phyloP scores from a whole-genome alignment of 2,888 invertebrate species.

The Cryptocephalus primarius region DNA sequence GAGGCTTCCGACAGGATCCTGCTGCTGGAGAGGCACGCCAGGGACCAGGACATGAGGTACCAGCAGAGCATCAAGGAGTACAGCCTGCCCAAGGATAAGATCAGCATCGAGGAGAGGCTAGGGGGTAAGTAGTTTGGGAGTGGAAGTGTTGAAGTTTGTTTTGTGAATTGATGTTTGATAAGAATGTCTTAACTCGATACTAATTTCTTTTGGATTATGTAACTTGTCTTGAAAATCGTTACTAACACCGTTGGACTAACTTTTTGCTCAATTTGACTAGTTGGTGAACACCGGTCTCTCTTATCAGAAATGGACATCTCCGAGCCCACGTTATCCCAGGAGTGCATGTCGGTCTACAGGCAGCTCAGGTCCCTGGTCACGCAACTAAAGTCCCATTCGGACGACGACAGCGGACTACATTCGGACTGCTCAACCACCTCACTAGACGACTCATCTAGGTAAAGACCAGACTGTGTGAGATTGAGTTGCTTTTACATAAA shows the following conservation, averaged over 20 bases:
- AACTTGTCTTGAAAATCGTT: background rate
- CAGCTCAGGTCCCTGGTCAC: slow-evolving; percentile 62
- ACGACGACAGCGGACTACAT: slow-evolving; percentile 64
- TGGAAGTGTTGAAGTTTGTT: background rate
- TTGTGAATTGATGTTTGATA: background rate
- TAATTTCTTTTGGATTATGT: too few species aligned
- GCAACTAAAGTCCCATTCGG: slow-evolving; percentile 64
- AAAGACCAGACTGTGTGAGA: background rate
- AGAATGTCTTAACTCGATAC: too few species aligned
- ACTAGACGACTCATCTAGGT: slow-evolving; percentile 39
- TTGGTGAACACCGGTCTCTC: slow-evolving; percentile 50
- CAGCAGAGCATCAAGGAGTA: slow-evolving; percentile 29
- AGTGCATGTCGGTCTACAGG: slow-evolving; percentile 61
- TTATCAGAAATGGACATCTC: slow-evolving; percentile 85
- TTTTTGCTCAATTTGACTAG: slow-evolving; percentile 8
- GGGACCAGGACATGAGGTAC: slow-evolving; percentile 58
- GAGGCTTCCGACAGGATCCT: slow-evolving; percentile 83
- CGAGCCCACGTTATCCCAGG: slow-evolving; percentile 45
- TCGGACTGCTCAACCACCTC: slow-evolving; percentile 59
- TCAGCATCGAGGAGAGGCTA: slow-evolving; percentile 34
- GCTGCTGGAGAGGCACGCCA: slow-evolving; percentile 70
- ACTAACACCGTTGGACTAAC: slow-evolving; percentile 12
- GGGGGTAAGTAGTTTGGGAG: slow-evolving; percentile 38
- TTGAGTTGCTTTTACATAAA: background rate
- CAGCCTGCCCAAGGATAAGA: slow-evolving; percentile 31